A percentile compares a stretch with the other conserved stretches of the same genome.
phyloP scores from a whole-genome alignment of 2,797 vertebrate species.

The Poecilia gillii region DNA sequence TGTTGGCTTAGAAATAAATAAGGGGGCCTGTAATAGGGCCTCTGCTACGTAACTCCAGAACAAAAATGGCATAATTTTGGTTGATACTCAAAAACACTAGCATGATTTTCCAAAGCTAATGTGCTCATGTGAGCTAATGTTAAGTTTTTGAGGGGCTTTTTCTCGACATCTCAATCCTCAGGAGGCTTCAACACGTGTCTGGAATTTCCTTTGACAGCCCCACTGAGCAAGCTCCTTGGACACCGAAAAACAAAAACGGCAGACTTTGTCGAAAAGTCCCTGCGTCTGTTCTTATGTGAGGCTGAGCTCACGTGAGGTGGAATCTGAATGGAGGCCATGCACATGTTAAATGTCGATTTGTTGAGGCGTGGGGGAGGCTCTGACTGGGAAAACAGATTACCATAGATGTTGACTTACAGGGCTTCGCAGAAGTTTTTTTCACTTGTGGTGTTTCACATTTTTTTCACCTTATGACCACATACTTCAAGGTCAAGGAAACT shows the following conservation, averaged over 20 bases:
- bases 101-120: not conserved
- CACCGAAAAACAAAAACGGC: constrained; percentile 46
- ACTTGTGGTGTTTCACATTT: constrained; percentile 1
- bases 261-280: constrained; percentile 53
- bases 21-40: not conserved
- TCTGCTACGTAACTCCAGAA: not conserved
- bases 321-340: constrained; percentile 36
- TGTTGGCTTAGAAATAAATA: not conserved
- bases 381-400: constrained; percentile 38
- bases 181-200: constrained; percentile 20
- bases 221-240: constrained; percentile 30
- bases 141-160: not conserved
- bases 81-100: not conserved
- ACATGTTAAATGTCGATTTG: constrained; percentile 52
- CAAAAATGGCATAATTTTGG: not conserved
- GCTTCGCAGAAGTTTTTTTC: constrained; percentile 12
- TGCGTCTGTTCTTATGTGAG: constrained; percentile 55
- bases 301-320: constrained; percentile 43
- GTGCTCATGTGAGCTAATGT: not conserved
- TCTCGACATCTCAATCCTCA: not conserved
- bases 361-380: not conserved
- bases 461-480: not conserved
- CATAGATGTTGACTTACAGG: constrained; percentile 33
- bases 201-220: constrained; percentile 60
- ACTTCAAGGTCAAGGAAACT: not conserved